These are phyloP conservation scores for Pachydiplax longipennis DNA, from an alignment of 2,888 invertebrate species.

Conservation along the genomic window DNA sequence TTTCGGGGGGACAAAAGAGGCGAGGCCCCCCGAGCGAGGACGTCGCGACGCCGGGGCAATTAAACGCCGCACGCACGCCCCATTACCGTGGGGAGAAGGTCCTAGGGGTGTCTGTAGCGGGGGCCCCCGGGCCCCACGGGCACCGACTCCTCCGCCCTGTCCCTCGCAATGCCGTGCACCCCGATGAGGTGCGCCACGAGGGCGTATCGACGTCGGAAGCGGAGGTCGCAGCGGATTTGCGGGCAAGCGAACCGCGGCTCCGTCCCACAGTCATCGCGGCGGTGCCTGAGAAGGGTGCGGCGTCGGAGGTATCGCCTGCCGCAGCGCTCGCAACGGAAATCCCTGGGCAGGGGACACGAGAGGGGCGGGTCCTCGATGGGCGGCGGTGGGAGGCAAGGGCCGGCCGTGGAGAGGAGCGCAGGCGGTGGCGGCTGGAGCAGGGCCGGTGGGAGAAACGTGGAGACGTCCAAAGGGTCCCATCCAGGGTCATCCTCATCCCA, in stretches of 20 bases:
- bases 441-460: constrained; percentile 56
- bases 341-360: background rate
- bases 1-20: background rate
- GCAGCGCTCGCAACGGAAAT: constrained; percentile 56
- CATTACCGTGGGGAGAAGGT: constrained; percentile 30
- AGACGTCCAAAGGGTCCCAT: constrained; percentile 53
- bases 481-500: constrained; percentile 25
- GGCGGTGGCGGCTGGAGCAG: constrained; percentile 56
- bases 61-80: constrained; percentile 42
- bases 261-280: constrained; percentile 60
- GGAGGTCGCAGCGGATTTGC: constrained; percentile 59
- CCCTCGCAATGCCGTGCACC: constrained; percentile 55
- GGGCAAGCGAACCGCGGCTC: constrained; percentile 53
- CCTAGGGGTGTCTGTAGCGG: constrained; percentile 31
- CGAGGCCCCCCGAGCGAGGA: too few species aligned
- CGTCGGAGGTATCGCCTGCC: constrained; percentile 58
- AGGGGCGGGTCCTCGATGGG: constrained; percentile 53
- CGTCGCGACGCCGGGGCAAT: background rate
- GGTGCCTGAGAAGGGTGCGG: constrained; percentile 58
- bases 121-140: constrained; percentile 27
- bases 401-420: background rate
- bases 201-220: constrained; percentile 65
- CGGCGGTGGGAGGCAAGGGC: constrained; percentile 46
- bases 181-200: constrained; percentile 64
- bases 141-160: constrained; percentile 21